These are phyloP conservation scores for Martes martes DNA, from an alignment of 2,113 vertebrate species.

Conservation along the genomic window DNA sequence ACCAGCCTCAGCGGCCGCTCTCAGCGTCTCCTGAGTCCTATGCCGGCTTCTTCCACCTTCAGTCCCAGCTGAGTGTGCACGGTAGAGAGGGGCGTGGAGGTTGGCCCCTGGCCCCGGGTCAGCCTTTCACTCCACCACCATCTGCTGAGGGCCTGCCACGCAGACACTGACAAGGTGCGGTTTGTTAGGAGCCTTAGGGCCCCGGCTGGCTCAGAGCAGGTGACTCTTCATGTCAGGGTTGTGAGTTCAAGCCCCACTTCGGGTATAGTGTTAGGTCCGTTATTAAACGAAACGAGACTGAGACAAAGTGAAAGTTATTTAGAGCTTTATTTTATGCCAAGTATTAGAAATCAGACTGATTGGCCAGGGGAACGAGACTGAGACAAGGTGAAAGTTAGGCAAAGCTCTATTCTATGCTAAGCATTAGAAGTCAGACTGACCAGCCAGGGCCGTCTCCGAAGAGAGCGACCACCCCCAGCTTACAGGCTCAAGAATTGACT, in stretches of 20 bases:
- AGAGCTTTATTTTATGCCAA: no score
- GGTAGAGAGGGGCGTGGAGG: background rate
- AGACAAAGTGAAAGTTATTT: no score
- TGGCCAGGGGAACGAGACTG: no score
- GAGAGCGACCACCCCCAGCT: no score
- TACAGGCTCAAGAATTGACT: no score
- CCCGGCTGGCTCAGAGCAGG: background rate
- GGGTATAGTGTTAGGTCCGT: background rate
- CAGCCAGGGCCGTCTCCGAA: no score
- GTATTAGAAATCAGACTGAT: no score
- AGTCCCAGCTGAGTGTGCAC: constrained; percentile 70
- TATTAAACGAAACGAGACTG: no score
- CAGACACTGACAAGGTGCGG: background rate
- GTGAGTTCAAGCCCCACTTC: background rate
- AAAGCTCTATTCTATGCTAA: no score
- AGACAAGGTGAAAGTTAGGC: no score
- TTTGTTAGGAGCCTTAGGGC: background rate
- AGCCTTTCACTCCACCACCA: background rate
- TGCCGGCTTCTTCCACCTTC: constrained; percentile 76
- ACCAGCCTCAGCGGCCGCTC: constrained; percentile 63
- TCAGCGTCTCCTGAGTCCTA: constrained; percentile 72
- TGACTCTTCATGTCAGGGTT: background rate
- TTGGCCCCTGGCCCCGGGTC: background rate
- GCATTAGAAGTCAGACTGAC: no score
- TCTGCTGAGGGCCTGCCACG: background rate